A percentile compares a stretch with the other conserved stretches of the same genome.
phyloP scores from a whole-genome alignment of 2,797 vertebrate species.

The Oreochromis grahami region DNA sequence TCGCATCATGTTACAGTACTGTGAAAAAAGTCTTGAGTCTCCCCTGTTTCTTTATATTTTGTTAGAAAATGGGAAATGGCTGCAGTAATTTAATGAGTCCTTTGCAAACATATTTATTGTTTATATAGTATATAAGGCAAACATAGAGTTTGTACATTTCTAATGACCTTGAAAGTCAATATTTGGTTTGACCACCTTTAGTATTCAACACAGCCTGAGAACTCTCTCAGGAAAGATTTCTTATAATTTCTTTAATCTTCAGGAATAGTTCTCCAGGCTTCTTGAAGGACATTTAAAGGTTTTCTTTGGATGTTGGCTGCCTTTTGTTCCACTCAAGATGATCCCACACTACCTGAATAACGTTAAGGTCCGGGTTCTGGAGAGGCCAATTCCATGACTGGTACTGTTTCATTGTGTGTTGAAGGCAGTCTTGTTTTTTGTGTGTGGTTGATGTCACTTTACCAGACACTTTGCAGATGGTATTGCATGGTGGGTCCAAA shows the following conservation, averaged over 20 bases:
- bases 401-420: not conserved
- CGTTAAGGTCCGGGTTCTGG: not conserved
- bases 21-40: not conserved
- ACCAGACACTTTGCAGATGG: not conserved
- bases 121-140: not conserved
- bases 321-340: not conserved
- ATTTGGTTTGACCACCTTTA: not conserved
- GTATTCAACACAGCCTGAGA: not conserved
- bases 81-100: accelerated
- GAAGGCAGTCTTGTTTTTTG: not conserved
- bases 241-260: not conserved
- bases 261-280: not conserved
- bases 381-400: not conserved
- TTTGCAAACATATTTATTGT: not conserved
- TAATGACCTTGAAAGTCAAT: not conserved
- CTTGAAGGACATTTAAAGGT: not conserved
- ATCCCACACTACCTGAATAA: not conserved
- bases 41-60: not conserved
- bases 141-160: not conserved
- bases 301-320: not conserved
- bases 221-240: not conserved
- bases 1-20: not conserved
- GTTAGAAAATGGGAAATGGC: not conserved
- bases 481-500: not conserved
- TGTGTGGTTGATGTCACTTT: not conserved